Percentiles rank a stretch among this genome's conserved stretches.
phyloP scores from a whole-genome alignment of 2,113 vertebrate genomes.

The Thamnaconus septentrionalis region DNA sequence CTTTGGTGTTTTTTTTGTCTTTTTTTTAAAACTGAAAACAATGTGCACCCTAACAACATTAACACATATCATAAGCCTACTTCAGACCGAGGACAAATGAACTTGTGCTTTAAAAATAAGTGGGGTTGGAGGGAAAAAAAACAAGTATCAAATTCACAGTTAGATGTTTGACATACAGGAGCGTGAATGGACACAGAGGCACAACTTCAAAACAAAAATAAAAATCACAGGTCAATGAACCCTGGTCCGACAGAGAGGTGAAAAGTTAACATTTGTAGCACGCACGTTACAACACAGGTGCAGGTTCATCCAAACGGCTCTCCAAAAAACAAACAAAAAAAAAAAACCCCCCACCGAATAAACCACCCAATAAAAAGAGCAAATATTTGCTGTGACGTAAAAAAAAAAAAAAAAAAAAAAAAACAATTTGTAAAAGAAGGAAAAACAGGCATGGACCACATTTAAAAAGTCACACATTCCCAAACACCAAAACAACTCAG shows the following conservation, averaged over 20 bases:
- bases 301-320: no score
- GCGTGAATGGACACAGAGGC: conserved; percentile 42
- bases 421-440: background rate
- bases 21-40: conserved; percentile 22
- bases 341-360: background rate
- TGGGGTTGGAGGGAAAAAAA: conserved; percentile 12
- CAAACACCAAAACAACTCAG: conserved; percentile 27
- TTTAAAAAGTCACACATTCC: conserved; percentile 24
- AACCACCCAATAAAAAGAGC: conserved; percentile 16
- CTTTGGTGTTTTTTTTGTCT: conserved; percentile 70
- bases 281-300: background rate
- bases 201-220: conserved; percentile 40
- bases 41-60: conserved; percentile 39
- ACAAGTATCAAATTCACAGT: conserved; percentile 20
- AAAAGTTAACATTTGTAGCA: conserved; percentile 5
- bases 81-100: background rate
- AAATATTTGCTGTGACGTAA: conserved; percentile 10
- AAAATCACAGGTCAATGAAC: conserved; percentile 40
- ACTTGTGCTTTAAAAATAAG: conserved; percentile 41
- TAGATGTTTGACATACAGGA: conserved; percentile 5
- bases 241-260: conserved; percentile 3
- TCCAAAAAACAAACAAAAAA: conserved; percentile 1
- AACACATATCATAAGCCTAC: conserved; percentile 3
- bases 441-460: background rate
- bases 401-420: conserved; percentile 2